Evolutionary conservation across 2,113 vertebrate species (phyloP), one percentile per base, ranked within the genome.

Genomic region (Donacobius atricapilla): DNA sequence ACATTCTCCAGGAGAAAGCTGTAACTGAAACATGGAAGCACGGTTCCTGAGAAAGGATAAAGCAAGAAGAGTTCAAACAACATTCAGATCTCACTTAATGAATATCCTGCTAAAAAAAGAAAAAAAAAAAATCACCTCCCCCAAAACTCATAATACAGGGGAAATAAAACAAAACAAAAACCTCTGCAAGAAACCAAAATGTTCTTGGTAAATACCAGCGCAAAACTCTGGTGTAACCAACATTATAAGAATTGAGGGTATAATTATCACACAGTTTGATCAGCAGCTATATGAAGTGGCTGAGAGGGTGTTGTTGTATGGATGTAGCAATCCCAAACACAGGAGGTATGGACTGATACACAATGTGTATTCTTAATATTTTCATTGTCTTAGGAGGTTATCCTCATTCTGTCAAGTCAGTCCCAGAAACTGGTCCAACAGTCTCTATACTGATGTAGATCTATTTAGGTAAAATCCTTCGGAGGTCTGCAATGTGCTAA

Each of bases 261-360:
- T 11, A 39, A 0, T 27, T 73, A 71, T 42, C 4, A 31, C 16
- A 44, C 3, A 48, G 10, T 61, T 85, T 89, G 42, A 53, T 70
- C 15, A 88, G 14, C 37, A 89, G 31, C 24, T 48, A 2, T 57
- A 37, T 24, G n/a, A 68, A 68, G 9, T 54, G 42, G 7, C 22
- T 53, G 35, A 40, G 56, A 54, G 16, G 31, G 37, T 39, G 11
- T 7, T 73, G 12, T n/a, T 85, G 13, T 56, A 40, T 75, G 25
- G 13, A 53, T 37, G 50, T 28, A 72, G 7, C 22, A 72, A 50
- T 42, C 5, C 23, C 8, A 72, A 76, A n/a, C 15, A 42, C 19
- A 42, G 13, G 2, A 3, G 56, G 7, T 18, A 54, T 47, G 35
- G 23, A 64, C 12, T 24, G 71, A 44, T 53, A 17, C 0, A 0